phyloP scores from a whole-genome alignment of 2,888 invertebrate genomes.

The Adineta ricciae region DNA sequence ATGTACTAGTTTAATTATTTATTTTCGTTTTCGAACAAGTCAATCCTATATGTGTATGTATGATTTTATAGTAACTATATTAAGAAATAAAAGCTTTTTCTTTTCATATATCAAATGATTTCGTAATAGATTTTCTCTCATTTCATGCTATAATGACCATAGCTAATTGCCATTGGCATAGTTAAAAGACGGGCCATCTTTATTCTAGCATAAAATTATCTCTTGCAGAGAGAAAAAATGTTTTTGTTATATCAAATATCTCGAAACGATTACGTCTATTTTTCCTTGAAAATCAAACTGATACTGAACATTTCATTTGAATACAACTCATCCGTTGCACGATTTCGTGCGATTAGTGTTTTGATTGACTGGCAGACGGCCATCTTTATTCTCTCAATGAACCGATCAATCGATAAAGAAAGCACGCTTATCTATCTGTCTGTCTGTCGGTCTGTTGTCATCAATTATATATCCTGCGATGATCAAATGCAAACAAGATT shows the following conservation, averaged over 20 bases:
- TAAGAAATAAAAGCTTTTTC: background rate
- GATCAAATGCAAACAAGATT: background rate
- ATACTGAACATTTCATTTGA: background rate
- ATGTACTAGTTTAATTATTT: constrained; percentile 4
- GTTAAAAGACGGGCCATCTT: background rate
- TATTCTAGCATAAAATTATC: background rate
- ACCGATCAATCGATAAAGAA: background rate
- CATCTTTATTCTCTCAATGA: background rate
- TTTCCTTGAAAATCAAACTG: background rate
- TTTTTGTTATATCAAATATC: background rate
- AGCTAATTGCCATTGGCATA: background rate
- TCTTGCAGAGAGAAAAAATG: background rate
- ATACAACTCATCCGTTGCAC: background rate
- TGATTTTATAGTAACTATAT: background rate
- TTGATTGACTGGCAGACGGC: background rate
- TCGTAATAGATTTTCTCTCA: background rate
- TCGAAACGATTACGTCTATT: background rate
- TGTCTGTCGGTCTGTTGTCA: background rate
- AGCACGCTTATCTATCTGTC: background rate
- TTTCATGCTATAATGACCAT: background rate
- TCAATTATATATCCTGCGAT: background rate
- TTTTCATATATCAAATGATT: background rate
- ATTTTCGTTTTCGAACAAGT: background rate
- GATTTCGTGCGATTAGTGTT: background rate
- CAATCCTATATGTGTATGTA: background rate